These are phyloP conservation scores for Schlechtendalia chinensis DNA, from an alignment of 1,140 invertebrate genomes.

Conservation along the genomic window DNA sequence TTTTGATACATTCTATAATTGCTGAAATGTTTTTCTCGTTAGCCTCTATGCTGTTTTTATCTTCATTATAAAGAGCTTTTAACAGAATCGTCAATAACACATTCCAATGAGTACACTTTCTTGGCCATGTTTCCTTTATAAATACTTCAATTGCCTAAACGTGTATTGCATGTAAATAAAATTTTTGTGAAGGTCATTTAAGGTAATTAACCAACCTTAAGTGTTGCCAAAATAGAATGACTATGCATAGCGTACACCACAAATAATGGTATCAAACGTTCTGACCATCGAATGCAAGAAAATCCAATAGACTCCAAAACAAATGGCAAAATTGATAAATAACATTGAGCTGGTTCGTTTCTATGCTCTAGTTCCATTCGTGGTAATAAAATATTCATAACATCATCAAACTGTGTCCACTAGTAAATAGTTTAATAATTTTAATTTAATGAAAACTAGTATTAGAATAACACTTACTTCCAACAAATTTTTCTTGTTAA, in stretches of 20 bases:
- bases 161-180: neutral
- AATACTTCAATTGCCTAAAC: constrained; percentile 31
- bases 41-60: neutral
- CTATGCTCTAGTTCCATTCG: constrained; percentile 39
- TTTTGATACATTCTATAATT: constrained; percentile 34
- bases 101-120: constrained; percentile 26
- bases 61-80: constrained; percentile 41
- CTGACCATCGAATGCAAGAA: constrained; percentile 23
- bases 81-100: constrained; percentile 15
- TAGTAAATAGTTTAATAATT: constrained; percentile 16
- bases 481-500: constrained; percentile 24
- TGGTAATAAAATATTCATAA: constrained; percentile 33
- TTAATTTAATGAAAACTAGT: neutral
- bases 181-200: neutral
- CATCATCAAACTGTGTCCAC: constrained; percentile 46
- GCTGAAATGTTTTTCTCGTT: neutral
- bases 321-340: constrained; percentile 29
- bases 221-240: neutral
- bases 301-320: constrained; percentile 14
- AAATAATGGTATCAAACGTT: constrained; percentile 46
- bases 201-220: neutral
- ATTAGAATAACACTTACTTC: constrained; percentile 2
- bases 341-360: constrained; percentile 5
- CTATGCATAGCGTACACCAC: neutral
- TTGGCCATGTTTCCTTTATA: constrained; percentile 31